Conservation (phyloP, 2,797 vertebrate genomes). For the Etheostoma nigrum region DNA sequence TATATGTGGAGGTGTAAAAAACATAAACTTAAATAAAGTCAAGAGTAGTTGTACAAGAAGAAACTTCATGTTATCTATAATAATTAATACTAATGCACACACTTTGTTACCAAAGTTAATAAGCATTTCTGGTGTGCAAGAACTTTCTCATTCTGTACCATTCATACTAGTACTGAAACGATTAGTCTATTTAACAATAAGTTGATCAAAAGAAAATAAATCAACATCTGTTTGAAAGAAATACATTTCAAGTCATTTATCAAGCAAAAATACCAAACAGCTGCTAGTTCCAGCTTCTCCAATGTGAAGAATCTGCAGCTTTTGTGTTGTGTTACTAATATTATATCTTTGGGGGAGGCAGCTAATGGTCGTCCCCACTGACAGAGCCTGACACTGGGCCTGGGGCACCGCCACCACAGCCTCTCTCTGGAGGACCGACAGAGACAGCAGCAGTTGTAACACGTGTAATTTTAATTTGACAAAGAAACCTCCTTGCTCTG, state of each 20-base stretch:
- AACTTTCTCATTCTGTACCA: no score
- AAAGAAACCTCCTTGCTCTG: slow-evolving; percentile 17
- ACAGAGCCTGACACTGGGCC: slow-evolving; percentile 44
- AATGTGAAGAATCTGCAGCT: neutral
- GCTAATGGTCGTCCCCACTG: slow-evolving; percentile 47
- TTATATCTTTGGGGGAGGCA: neutral
- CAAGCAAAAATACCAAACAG: neutral
- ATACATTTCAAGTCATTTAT: neutral
- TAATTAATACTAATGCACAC: neutral
- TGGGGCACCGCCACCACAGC: neutral
- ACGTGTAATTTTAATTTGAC: slow-evolving; percentile 18
- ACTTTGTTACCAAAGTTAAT: no score
- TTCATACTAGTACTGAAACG: no score
- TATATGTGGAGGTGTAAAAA: neutral
- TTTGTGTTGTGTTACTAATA: neutral
- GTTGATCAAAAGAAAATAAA: neutral
- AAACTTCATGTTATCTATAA: neutral
- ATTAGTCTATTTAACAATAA: no score
- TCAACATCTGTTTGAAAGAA: neutral
- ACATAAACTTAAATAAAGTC: neutral
- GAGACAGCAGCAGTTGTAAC: neutral
- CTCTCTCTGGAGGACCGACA: slow-evolving; percentile 29
- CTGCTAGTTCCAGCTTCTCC: neutral
- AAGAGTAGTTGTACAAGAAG: neutral
- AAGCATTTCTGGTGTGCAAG: no score